These are phyloP conservation scores for Pampus argenteus DNA, from an alignment of 2,797 vertebrate species.

Conservation along the genomic window DNA sequence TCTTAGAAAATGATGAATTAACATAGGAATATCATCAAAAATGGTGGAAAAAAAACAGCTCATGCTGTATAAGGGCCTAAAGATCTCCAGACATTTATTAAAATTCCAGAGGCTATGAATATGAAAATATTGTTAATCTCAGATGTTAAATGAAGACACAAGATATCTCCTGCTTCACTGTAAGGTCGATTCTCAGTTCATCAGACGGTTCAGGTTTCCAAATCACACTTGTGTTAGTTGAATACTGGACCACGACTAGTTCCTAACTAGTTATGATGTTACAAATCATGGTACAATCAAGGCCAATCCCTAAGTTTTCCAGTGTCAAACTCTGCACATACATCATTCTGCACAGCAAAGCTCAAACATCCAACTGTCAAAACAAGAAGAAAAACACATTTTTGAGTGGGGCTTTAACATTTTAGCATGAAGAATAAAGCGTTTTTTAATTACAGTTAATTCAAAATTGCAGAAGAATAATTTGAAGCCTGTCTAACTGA, in stretches of 20 bases:
- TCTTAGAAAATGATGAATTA: constrained; percentile 18
- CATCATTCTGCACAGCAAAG: not conserved
- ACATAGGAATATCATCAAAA: not conserved
- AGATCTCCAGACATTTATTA: not conserved
- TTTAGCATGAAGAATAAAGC: not conserved
- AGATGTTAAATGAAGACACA: too few species aligned
- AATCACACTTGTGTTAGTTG: too few species aligned
- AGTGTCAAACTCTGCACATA: not conserved
- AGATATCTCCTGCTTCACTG: not conserved
- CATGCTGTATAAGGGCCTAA: not conserved
- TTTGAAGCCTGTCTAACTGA: not conserved
- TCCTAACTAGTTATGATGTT: not conserved
- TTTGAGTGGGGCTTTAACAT: not conserved
- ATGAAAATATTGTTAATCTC: not conserved
- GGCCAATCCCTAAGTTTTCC: too few species aligned
- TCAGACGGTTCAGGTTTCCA: too few species aligned
- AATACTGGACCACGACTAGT: too few species aligned
- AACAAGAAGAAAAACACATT: not conserved
- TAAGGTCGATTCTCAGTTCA: not conserved
- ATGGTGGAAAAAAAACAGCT: not conserved
- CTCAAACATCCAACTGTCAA: not conserved
- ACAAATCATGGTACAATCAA: too few species aligned
- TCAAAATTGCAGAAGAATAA: not conserved
- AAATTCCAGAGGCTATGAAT: not conserved
- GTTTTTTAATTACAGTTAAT: constrained; percentile 5